Percentiles rank a stretch among this genome's conserved stretches.
Conservation (phyloP, 1,140 invertebrate genomes). For the Caenorhabditis inopinata region DNA sequence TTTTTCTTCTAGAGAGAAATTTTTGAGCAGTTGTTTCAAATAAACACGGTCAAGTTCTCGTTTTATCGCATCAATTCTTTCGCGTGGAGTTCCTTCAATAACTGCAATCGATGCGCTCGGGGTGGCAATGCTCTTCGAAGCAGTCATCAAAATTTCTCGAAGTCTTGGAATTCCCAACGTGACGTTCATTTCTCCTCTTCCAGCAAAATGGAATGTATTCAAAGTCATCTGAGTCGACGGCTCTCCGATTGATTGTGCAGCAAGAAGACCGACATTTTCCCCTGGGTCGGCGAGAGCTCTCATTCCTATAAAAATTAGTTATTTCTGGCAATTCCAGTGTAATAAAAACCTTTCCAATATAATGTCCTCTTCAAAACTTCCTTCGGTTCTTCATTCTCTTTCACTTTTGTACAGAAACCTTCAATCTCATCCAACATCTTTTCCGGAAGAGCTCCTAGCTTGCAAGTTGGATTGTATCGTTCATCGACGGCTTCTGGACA, state of each 20-base stretch:
- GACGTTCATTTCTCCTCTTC: conserved; percentile 99
- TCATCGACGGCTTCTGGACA: conserved; percentile 47
- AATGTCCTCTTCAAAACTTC: conserved; percentile 49
- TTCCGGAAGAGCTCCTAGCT: conserved; percentile 61
- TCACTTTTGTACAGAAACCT: conserved; percentile 10
- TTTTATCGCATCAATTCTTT: conserved; percentile 72
- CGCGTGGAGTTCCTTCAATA: conserved; percentile 66
- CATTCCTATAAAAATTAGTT: conserved; percentile 70
- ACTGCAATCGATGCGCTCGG: conserved; percentile 73
- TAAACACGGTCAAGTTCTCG: conserved; percentile 58
- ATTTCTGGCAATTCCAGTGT: neutral
- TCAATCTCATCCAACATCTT: conserved; percentile 57
- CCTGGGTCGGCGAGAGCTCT: conserved; percentile 80
- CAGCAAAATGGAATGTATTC: conserved; percentile 99
- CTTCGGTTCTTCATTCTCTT: conserved; percentile 28
- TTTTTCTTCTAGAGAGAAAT: conserved; percentile 57
- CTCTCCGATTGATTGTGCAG: conserved; percentile 92
- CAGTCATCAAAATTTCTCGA: conserved; percentile 93
- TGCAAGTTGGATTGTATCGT: conserved; percentile 15
- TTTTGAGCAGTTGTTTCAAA: conserved; percentile 57
- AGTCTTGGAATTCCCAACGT: conserved; percentile 88
- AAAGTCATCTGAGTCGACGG: conserved; percentile 99
- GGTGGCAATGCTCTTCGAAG: conserved; percentile 86
- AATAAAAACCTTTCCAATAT: conserved; percentile 61
- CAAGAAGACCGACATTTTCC: conserved; percentile 91